Evolutionary conservation across 2,888 invertebrate genomes (phyloP), one percentile per base, ranked within the genome.

Genomic region (Monopis laevigella): DNA sequence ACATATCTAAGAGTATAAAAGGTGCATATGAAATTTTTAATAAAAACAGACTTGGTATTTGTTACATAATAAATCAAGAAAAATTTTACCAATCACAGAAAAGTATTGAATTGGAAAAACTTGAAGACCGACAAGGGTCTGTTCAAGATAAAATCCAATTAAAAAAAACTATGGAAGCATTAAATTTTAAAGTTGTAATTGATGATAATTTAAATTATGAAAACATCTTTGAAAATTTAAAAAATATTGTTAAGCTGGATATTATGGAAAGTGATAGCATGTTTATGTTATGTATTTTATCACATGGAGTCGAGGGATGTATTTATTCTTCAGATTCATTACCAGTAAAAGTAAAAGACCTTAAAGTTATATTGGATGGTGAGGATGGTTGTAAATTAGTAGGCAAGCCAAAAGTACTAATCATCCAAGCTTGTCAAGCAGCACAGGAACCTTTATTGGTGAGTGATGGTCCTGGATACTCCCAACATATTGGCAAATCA

Each of bases 351-450:
- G 57, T 80, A 27, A 68, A 72, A 45, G 58, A 67, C 42, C 68
- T 80, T 42, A 68, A 77, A 55, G 59, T 60, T 26, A 48, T 72
- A 43, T 49, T 80, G 21, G 75, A 75, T 51, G 65, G 67, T 10
- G 61, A 70, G 43, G 59, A 65, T 28, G 59, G 62, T 17, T 44
- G 45, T 5, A 51, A 59, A 17, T 53, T 78, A 16, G 51, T 56
- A 42, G 59, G 62, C 1, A 70, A 70, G 29, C 80, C 80, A 1
- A 80, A 80, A 46, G 52, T 80, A 2, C 48, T 80, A 11, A 66
- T 80, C 40, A 51, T 80, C 42, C 75, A 80, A 54, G 80, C 80
- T 6, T 80, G 80, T 46, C 77, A 77, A 51, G 62, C 65, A n/a
- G 48, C 44, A 21, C 36, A 46, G 39, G 58, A 66, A 11, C 45